Base-by-base conservation (phyloP, 2,113 vertebrate genomes). In the Labeo catla region DNA sequence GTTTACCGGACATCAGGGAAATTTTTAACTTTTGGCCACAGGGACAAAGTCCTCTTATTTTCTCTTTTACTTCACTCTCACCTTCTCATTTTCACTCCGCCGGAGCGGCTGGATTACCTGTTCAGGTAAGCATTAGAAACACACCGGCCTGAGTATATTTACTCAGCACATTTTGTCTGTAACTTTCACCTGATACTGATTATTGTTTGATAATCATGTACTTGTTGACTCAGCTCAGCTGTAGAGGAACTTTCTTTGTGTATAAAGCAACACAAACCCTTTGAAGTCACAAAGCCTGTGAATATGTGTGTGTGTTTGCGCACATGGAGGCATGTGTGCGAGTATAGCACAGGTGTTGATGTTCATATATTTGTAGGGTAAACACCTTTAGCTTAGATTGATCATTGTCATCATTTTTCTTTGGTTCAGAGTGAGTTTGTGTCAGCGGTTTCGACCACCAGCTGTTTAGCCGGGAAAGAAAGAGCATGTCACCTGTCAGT, bases 31-130 rank as follows among this genome's bases (percentile, higher is more conserved):
- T 21, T 59, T 65, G 66, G 82, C 50, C n/a, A 8, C 11, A 36
- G 49, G 80, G 47, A 45, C 82, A 34, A 88, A 85, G 59, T 82
- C 65, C 54, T 80, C 6, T 86, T 57, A 81, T 50, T 83, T 49
- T 83, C 45, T 65, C 6, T 82, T 61, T 63, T 45, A 50, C 87
- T 81, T 86, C 73, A n/a, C 7, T 86, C 73, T 72, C 74, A 49
- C 88, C 54, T 86, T 84, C 66, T 87, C 79, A 16, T 39, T 54
- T 74, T 81, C 45, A 15, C 21, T 66, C 39, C 63, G 84, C 70
- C 72, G 34, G 77, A 74, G 50, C 28, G 59, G 36, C 68, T 80
- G 86, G 87, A 87, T 89, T 92, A 95, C 94, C 93, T 95, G 93
- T 76, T 39, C 91, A 93, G 94, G 92, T 93, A 89, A 93, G 87